phyloP scores from a whole-genome alignment of 2,888 invertebrate genomes.

The Bugulina stolonifera region DNA sequence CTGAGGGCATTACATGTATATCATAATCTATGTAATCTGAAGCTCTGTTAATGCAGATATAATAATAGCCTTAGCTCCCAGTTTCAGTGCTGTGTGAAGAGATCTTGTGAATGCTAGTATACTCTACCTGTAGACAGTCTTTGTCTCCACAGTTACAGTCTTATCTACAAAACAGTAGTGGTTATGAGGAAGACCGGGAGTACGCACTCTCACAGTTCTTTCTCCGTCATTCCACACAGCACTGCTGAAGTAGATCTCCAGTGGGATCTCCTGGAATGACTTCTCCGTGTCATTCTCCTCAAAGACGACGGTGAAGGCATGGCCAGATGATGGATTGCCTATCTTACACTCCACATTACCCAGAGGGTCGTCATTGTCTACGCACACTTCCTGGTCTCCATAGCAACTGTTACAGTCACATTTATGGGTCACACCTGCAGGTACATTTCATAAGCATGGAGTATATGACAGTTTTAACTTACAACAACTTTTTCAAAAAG shows the following conservation, averaged over 20 bases:
- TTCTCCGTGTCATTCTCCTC: conserved; percentile 17
- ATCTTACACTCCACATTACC: conserved; percentile 17
- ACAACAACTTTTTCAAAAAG: too few relatives aligned
- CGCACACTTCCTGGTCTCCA: conserved; percentile 21
- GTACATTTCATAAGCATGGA: too few relatives aligned
- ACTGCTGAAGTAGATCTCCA: conserved; percentile 24
- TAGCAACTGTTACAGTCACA: conserved; percentile 9
- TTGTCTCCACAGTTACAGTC: neutral
- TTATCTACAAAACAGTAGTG: conserved; percentile 18
- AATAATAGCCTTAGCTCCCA: too few relatives aligned
- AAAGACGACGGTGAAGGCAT: conserved; percentile 20
- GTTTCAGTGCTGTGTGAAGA: too few relatives aligned
- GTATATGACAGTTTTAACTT: too few relatives aligned
- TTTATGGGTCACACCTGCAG: neutral
- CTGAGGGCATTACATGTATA: too few relatives aligned
- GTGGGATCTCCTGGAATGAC: conserved; percentile 19
- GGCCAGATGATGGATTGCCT: conserved; percentile 21
- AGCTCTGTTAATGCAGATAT: too few relatives aligned
- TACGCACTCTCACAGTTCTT: neutral
- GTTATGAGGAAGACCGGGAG: neutral
- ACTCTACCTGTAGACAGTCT: conserved; percentile 6
- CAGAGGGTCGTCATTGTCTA: conserved; percentile 23
- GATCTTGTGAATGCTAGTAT: too few relatives aligned
- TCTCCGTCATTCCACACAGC: conserved; percentile 20
- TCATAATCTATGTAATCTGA: too few relatives aligned